Base-by-base conservation (phyloP, 2,888 invertebrate genomes). In the Lithophane leautieri region DNA sequence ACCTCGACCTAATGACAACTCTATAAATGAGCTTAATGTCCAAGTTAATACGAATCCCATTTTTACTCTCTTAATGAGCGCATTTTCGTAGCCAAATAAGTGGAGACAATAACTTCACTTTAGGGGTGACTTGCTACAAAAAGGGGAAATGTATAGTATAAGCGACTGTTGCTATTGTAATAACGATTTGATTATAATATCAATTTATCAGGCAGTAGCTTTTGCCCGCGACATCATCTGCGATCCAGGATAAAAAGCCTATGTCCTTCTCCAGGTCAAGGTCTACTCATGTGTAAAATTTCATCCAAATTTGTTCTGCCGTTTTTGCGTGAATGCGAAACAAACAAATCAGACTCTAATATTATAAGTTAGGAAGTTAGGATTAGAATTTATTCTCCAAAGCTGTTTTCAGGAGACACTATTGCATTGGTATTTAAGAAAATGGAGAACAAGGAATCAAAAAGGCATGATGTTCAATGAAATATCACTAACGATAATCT, bases 1-100 rank as follows among this genome's bases (percentile, higher is more conserved):
- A 79, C 84, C 84, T 83, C 66, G 25, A 71, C 61, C 73, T 84
- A 83, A 84, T 82, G 79, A 79, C 70, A 69, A 74, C 66, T 62
- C 16, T 67, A 34, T 56, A 61, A 40, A 68, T 28, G 14, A 52
- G 28, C 54, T 40, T 60, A 61, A 60, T 75, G 28, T 14, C 28
- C 47, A 22, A 58, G 16, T 71, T 66, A 28, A 19, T 56, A 56
- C 34, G 4, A 60, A 61, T 68, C 3, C 3, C 34, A 28, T 62
- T 34, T 12, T 28, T 19, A 16, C 16, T 28, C 11, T 44, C 14
- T 0, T 22, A 19, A 19, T 58, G 7, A 11, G n/a, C 40, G 4
- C 3, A 16, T 4, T 70, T 16, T n/a, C 16, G 9, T 28, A 28
- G 7, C 1, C 22, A 28, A 62, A 28, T 66, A 22, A 28, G 25